Evolutionary conservation across 2,888 invertebrate species (phyloP), one percentile per base, ranked within the genome.

Genomic region (Uropetala carovei): DNA sequence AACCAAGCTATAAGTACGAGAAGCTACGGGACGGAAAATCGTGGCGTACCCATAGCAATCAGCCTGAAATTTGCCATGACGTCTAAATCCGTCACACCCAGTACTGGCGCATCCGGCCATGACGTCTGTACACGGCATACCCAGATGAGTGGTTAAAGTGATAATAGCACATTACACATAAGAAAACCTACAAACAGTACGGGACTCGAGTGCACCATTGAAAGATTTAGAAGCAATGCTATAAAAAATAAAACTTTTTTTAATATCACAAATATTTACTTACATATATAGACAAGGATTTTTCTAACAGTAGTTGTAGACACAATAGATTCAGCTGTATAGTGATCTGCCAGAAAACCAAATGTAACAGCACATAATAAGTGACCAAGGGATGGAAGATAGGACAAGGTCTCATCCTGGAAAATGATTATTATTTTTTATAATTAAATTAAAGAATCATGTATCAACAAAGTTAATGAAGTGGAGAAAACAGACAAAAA

Each of bases 301-400:
- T 96, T 96, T 93, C 96, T 95, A 0, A 96, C 95, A 0, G 96
- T 96, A 3, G 96, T 96, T 27, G 96, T 96, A 0, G 96, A 96
- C 1, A 96, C 95, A 59, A 96, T 95, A 92, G 95, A 95, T 18
- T 96, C 95, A 93, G 95, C 95, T 93, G 96, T 94, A 60, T 96
- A 95, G 93, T 96, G 96, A 94, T 96, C 96, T 11, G 96, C 96
- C 3, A 96, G 95, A n/a, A 96, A 95, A 9, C 96, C 96, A 92
- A 96, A 96, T 0, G 96, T 95, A 89, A 96, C 94, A 0, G 96
- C 96, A 43, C 96, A 96, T 94, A 96, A 95, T 93, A 96, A 96
- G 93, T 96, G 96, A 16, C 96, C 96, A 85, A 96, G 95, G 93
- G 96, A 96, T 16, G 96, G 96, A 93, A 96, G 94, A 11, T 96